Conservation (phyloP, 2,113 vertebrate genomes). For the Pangasianodon hypophthalmus region DNA sequence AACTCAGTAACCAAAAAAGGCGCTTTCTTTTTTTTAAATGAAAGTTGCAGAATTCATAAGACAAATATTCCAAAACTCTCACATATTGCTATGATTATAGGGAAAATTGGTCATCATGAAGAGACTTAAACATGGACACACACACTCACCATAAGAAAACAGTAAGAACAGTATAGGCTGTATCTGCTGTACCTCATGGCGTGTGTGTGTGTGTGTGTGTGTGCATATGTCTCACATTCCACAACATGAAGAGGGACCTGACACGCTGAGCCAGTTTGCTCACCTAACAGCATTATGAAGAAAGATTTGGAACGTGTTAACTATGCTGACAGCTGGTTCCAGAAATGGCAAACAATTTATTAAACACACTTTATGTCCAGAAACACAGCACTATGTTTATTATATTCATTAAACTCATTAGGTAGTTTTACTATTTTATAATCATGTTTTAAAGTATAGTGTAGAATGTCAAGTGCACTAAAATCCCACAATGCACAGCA, state of each 20-base stretch:
- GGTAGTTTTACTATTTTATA: neutral
- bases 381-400: neutral
- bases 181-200: conserved; percentile 17
- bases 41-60: neutral
- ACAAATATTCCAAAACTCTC: too few relatives aligned
- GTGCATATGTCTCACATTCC: conserved; percentile 25
- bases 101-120: neutral
- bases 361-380: neutral
- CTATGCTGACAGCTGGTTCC: neutral
- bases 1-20: neutral
- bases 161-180: conserved; percentile 12
- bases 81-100: neutral
- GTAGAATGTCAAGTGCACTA: neutral
- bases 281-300: neutral
- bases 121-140: neutral
- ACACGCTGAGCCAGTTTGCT: neutral
- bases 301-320: neutral
- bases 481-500: neutral
- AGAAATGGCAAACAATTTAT: neutral
- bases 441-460: neutral
- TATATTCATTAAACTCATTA: neutral
- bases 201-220: neutral
- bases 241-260: conserved; percentile 20
- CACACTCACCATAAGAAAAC: conserved; percentile 7
- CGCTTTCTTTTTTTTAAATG: neutral